Percentiles rank a stretch among this genome's conserved stretches.
phyloP scores from a whole-genome alignment of 1,140 invertebrate species.

The Bilobella aurantiaca region DNA sequence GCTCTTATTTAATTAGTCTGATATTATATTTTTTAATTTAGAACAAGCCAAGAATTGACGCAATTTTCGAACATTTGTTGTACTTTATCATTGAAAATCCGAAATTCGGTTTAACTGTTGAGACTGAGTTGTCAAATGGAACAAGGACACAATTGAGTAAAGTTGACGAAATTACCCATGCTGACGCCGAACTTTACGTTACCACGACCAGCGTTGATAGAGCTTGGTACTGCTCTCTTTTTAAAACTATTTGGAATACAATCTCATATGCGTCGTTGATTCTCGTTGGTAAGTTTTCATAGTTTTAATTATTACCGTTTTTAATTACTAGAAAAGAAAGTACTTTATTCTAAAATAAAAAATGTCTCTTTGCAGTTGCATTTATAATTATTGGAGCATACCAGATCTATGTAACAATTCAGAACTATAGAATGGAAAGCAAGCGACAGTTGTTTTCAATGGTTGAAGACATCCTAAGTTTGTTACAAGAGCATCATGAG shows the following conservation, averaged over 20 bases:
- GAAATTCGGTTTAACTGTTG: not conserved
- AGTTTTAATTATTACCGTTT: not conserved
- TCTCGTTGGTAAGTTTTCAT: not conserved
- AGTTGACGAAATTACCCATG: not conserved
- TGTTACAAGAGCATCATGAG: not conserved
- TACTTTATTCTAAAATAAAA: no score
- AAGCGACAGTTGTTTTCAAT: not conserved
- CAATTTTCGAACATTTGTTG: constrained; percentile 8
- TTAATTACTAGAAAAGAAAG: no score
- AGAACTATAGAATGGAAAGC: not conserved
- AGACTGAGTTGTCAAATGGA: not conserved
- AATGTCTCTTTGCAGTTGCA: not conserved
- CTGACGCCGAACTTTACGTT: not conserved
- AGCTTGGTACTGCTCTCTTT: not conserved
- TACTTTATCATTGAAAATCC: constrained; percentile 15
- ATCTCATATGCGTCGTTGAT: not conserved
- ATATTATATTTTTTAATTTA: no score
- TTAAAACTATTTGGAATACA: not conserved
- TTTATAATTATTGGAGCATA: not conserved
- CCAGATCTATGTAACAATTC: not conserved
- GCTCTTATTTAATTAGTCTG: no score
- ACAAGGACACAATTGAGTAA: not conserved
- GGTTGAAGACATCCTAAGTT: not conserved
- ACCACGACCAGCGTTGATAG: not conserved
- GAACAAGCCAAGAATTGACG: constrained; percentile 10